phyloP scores from a whole-genome alignment of 2,113 vertebrate species.

The Macrotis lagotis region DNA sequence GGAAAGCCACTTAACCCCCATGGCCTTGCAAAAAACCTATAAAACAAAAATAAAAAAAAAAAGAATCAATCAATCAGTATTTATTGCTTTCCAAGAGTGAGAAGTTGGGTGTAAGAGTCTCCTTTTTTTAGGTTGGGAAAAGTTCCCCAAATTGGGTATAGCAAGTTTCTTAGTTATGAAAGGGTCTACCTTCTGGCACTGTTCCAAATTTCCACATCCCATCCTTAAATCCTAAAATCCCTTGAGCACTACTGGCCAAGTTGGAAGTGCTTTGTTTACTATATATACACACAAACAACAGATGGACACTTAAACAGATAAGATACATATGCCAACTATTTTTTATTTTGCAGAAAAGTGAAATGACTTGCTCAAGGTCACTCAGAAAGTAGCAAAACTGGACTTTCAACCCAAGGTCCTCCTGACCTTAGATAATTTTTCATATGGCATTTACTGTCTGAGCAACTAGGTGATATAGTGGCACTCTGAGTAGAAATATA shows the following conservation, averaged over 20 bases:
- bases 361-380: not conserved
- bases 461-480: not conserved
- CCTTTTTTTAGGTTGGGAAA: not conserved
- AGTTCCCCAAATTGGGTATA: not conserved
- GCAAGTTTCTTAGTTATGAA: not conserved
- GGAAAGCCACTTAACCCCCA: no score
- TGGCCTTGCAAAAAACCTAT: no score
- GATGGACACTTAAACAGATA: not conserved
- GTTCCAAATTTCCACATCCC: not conserved
- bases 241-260: not conserved
- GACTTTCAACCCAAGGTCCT: not conserved
- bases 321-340: not conserved
- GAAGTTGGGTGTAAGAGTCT: not conserved
- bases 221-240: not conserved
- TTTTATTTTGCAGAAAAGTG: not conserved
- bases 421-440: not conserved
- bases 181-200: not conserved
- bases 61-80: conserved; percentile 1
- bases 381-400: not conserved
- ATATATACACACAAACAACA: no score
- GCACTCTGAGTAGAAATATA: no score
- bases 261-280: not conserved
- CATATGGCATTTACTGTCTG: not conserved
- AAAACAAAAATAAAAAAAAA: not conserved
- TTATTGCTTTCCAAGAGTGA: not conserved